These are phyloP conservation scores for Lanius ludovicianus DNA, from an alignment of 2,113 vertebrate genomes.

Conservation along the genomic window DNA sequence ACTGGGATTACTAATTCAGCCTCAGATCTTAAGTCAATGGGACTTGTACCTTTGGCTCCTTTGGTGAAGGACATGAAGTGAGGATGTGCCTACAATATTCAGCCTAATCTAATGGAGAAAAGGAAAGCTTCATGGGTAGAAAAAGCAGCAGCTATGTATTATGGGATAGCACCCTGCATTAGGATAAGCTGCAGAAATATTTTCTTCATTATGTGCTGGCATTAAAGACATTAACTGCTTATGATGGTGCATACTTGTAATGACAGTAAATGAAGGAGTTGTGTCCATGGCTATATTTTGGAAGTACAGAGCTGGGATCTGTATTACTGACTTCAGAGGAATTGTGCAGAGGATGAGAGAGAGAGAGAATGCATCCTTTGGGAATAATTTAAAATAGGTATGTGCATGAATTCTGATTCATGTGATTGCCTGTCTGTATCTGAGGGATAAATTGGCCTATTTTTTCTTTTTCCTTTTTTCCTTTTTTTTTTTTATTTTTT, in stretches of 20 bases:
- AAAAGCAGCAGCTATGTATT: background rate
- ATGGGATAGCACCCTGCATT: background rate
- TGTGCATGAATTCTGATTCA: background rate
- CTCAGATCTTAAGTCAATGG: background rate
- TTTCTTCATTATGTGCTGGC: background rate
- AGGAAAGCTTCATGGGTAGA: background rate
- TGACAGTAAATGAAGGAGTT: background rate
- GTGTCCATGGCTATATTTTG: background rate
- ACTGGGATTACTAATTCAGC: background rate
- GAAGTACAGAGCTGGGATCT: background rate
- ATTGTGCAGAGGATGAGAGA: background rate
- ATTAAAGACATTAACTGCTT: background rate
- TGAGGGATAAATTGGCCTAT: background rate
- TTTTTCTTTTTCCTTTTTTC: background rate
- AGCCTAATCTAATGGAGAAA: background rate
- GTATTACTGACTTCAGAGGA: background rate
- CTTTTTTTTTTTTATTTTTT: background rate
- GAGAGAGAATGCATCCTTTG: background rate
- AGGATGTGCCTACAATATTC: background rate
- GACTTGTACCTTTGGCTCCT: background rate
- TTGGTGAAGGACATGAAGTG: background rate
- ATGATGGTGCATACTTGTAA: background rate
- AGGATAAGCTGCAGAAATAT: background rate
- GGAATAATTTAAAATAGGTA: slow-evolving; percentile 13
- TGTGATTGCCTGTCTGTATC: background rate